Evolutionary conservation across 2,113 vertebrate species (phyloP).

Genomic region (Lasiurus cinereus): DNA sequence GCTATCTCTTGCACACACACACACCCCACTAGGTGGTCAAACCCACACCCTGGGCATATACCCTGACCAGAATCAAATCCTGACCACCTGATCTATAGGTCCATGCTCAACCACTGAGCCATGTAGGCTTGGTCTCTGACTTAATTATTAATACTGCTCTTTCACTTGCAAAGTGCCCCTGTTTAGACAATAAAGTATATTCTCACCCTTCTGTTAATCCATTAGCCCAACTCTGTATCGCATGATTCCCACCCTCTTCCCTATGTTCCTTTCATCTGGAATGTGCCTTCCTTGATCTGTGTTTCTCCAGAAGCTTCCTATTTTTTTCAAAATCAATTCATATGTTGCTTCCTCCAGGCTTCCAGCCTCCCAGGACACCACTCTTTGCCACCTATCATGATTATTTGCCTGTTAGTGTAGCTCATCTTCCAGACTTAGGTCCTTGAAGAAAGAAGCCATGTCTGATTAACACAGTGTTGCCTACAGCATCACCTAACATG

Average conservation of each 20-base stretch:
- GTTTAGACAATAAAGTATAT: neutral
- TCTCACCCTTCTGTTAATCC: neutral
- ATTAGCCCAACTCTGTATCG: neutral
- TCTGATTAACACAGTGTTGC: neutral
- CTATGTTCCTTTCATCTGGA: neutral
- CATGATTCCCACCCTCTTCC: neutral
- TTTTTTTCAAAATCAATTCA: neutral
- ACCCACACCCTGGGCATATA: too few species aligned
- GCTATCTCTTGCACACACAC: too few species aligned
- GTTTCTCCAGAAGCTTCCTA: neutral
- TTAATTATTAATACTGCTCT: neutral
- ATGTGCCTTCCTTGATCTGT: neutral
- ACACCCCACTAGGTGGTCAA: too few species aligned
- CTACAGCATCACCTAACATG: neutral
- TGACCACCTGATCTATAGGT: too few species aligned
- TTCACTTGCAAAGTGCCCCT: conserved; percentile 1
- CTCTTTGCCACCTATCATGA: neutral
- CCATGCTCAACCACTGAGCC: too few species aligned
- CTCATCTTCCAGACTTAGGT: neutral
- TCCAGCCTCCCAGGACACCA: neutral
- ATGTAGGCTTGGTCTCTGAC: too few species aligned
- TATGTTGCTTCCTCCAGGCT: neutral
- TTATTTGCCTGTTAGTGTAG: neutral
- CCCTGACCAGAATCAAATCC: too few species aligned
- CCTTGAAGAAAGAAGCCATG: neutral